Evolutionary conservation across 2,797 vertebrate species (phyloP).

Genomic region (Macropodus opercularis): DNA sequence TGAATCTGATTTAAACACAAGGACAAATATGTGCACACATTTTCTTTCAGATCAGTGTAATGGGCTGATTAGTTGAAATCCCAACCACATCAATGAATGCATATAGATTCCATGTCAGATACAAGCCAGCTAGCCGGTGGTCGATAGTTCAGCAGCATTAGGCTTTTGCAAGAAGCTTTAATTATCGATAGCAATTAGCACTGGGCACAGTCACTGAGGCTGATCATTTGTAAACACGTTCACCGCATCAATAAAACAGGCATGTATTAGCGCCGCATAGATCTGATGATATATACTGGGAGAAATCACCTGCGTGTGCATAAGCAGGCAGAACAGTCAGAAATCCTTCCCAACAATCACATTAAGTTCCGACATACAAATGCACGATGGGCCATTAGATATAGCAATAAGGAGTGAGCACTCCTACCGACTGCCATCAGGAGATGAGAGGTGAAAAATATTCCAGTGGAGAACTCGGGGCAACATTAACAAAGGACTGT

Average conservation of each 20-base stretch:
- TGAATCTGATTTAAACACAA: slow-evolving; percentile 23
- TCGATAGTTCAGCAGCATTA: slow-evolving; percentile 42
- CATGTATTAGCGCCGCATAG: slow-evolving; percentile 33
- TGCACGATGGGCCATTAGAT: slow-evolving; percentile 26
- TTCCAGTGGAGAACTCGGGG: slow-evolving; percentile 40
- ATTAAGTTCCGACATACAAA: not conserved
- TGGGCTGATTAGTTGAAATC: slow-evolving; percentile 31
- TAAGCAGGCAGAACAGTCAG: slow-evolving; percentile 7
- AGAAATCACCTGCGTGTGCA: slow-evolving; percentile 9
- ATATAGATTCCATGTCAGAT: slow-evolving; percentile 30
- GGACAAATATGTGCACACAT: slow-evolving; percentile 15
- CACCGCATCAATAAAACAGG: slow-evolving; percentile 51
- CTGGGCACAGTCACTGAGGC: slow-evolving; percentile 30
- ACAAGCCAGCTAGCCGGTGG: slow-evolving; percentile 17
- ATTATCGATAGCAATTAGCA: slow-evolving; percentile 72
- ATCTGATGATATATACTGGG: slow-evolving; percentile 24
- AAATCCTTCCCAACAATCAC: not conserved
- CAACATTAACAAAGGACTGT: slow-evolving; percentile 50
- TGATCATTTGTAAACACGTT: slow-evolving; percentile 66
- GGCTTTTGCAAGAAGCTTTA: slow-evolving; percentile 46
- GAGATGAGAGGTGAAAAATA: slow-evolving; percentile 42
- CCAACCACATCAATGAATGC: slow-evolving; percentile 16
- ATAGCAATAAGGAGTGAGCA: slow-evolving; percentile 11
- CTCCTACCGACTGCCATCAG: slow-evolving; percentile 17
- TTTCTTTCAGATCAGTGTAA: slow-evolving; percentile 27